These are phyloP conservation scores for Ranitomeya imitator DNA, from an alignment of 2,113 vertebrate species.

Conservation along the genomic window DNA sequence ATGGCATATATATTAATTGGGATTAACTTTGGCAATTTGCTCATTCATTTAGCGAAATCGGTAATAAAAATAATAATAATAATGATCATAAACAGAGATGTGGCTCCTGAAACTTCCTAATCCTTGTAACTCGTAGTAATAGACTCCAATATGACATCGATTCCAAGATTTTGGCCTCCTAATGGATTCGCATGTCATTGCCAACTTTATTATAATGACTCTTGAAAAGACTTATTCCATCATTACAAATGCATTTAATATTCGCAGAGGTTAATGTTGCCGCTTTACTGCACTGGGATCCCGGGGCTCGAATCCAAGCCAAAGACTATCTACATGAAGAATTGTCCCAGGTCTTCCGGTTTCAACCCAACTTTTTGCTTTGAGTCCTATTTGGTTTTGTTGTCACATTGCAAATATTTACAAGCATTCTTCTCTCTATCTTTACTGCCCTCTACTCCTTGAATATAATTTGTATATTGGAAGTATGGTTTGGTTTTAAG, in stretches of 20 bases:
- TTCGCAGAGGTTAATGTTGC: constrained; percentile 7
- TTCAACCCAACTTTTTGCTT: neutral
- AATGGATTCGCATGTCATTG: constrained; percentile 32
- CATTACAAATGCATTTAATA: constrained; percentile 25
- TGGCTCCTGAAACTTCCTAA: constrained; percentile 14
- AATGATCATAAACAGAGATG: constrained; percentile 9
- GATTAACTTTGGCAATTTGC: constrained; percentile 19
- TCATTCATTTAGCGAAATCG: neutral
- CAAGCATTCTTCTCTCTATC: too few relatives aligned
- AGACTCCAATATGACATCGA: neutral
- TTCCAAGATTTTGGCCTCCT: constrained; percentile 10
- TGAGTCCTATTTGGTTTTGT: neutral
- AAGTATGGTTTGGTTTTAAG: too few relatives aligned
- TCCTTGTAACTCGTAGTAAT: neutral
- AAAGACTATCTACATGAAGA: neutral
- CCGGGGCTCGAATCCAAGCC: neutral
- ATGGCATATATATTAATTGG: neutral
- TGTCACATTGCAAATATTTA: too few relatives aligned
- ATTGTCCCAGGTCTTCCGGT: neutral
- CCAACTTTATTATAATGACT: constrained; percentile 26
- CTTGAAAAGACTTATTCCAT: constrained; percentile 24
- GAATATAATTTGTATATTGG: too few relatives aligned
- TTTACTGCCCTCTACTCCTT: too few relatives aligned
- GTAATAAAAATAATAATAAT: constrained; percentile 19
- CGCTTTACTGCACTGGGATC: neutral